phyloP scores from a whole-genome alignment of 2,797 vertebrate genomes.

The Pseudochirops corinnae region DNA sequence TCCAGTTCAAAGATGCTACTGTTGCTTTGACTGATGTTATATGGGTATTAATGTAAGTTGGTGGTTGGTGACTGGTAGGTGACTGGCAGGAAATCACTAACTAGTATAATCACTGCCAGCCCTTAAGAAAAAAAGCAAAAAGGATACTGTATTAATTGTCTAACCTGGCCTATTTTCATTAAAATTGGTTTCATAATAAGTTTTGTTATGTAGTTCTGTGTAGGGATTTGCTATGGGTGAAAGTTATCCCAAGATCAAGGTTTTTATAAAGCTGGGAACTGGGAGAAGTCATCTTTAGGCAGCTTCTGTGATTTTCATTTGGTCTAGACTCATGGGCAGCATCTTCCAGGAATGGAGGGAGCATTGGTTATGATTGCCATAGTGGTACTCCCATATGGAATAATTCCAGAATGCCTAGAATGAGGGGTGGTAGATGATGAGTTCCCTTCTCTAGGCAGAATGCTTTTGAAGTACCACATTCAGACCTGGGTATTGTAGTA shows the following conservation, averaged over 20 bases:
- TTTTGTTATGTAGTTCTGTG: background rate
- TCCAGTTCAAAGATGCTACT: background rate
- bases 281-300: background rate
- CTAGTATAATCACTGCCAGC: background rate
- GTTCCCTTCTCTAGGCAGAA: background rate
- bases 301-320: fast-evolving
- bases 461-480: background rate
- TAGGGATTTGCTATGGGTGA: background rate
- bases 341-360: background rate
- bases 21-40: background rate
- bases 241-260: background rate
- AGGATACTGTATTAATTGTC: background rate
- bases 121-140: background rate
- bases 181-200: background rate
- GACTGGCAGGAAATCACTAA: constrained; percentile 33
- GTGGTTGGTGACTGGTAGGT: background rate
- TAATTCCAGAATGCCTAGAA: background rate
- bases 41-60: too few species aligned
- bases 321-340: background rate
- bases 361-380: background rate
- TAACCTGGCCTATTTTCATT: background rate
- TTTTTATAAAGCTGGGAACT: background rate
- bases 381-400: background rate
- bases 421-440: background rate
- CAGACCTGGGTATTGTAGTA: background rate